Evolutionary conservation across 2,113 vertebrate genomes (phyloP).

Genomic region (Halcyon senegalensis): DNA sequence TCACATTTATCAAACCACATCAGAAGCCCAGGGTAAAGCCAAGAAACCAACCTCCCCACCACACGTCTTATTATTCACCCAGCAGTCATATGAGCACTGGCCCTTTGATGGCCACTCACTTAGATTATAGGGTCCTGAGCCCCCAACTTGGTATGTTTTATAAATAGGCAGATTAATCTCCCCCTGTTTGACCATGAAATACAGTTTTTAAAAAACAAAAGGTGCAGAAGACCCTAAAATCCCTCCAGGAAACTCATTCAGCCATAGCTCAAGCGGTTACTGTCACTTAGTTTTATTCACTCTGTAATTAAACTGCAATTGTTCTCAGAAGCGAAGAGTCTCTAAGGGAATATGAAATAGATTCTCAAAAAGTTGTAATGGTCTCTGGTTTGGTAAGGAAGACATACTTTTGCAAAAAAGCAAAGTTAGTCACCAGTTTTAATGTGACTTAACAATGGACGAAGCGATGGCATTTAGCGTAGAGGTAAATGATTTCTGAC

Average conservation of each 20-base stretch:
- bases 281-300: neutral
- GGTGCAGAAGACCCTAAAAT: neutral
- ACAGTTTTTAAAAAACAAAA: neutral
- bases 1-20: constrained; percentile 40
- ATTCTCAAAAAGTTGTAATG: neutral
- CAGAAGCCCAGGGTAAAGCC: neutral
- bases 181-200: neutral
- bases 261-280: neutral
- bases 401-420: neutral
- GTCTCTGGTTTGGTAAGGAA: neutral
- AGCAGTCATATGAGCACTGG: neutral
- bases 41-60: neutral
- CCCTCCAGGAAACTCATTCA: neutral
- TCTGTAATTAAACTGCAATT: neutral
- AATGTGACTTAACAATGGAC: neutral
- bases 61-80: constrained; percentile 19
- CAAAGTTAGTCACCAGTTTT: neutral
- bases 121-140: neutral
- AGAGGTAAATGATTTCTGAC: neutral
- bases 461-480: neutral
- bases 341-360: neutral
- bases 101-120: neutral
- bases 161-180: neutral
- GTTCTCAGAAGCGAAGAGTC: neutral
- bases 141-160: neutral